Evolutionary conservation across 2,888 invertebrate species (phyloP).

Genomic region (Synanthedon tipuliformis): DNA sequence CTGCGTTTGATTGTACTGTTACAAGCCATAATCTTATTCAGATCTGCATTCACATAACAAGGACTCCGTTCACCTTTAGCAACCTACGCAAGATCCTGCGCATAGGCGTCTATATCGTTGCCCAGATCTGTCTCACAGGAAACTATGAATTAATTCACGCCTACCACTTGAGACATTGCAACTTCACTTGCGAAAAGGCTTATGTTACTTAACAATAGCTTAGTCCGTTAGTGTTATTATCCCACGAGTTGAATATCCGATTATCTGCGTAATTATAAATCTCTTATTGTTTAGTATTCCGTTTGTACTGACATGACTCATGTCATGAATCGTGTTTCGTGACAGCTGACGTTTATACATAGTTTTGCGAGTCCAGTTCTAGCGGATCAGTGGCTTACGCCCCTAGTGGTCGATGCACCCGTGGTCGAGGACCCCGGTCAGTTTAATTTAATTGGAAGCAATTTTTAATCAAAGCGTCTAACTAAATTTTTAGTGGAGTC

Average conservation of each 20-base stretch:
- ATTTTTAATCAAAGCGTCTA: too few species aligned
- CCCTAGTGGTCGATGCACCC: too few species aligned
- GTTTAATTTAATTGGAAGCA: too few species aligned
- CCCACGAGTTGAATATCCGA: background rate
- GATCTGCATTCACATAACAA: slow-evolving; percentile 1
- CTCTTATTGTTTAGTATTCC: background rate
- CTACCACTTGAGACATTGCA: slow-evolving; percentile 7
- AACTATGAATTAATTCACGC: slow-evolving; percentile 12
- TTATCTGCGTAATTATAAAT: background rate
- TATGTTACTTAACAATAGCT: background rate
- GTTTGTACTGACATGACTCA: too few species aligned
- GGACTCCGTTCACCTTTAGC: background rate
- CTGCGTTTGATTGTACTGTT: too few species aligned
- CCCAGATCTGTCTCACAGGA: slow-evolving; percentile 6
- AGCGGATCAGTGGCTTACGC: too few species aligned
- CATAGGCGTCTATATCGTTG: slow-evolving; percentile 7
- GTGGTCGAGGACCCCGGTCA: too few species aligned
- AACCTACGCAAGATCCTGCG: slow-evolving; percentile 1
- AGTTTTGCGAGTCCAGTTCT: too few species aligned
- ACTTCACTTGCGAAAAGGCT: background rate
- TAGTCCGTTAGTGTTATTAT: slow-evolving; percentile 2
- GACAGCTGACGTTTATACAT: too few species aligned
- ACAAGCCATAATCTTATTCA: background rate
- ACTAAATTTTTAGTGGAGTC: too few species aligned
- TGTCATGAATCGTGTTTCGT: too few species aligned